These are phyloP conservation scores for Trichopoda pennipes DNA, from an alignment of 2,888 invertebrate genomes.

Conservation along the genomic window DNA sequence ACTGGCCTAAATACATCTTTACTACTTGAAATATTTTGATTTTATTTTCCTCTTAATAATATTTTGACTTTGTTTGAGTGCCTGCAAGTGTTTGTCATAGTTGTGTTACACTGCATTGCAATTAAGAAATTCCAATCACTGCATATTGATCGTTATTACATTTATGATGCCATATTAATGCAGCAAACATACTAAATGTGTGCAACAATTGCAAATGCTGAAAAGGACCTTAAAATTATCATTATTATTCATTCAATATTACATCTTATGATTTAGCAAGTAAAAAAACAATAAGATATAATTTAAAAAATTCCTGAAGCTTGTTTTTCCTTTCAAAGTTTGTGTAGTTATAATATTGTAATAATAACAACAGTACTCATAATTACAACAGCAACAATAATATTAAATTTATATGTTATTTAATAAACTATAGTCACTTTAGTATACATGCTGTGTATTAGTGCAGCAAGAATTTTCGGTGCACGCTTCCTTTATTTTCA, in stretches of 20 bases:
- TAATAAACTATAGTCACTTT: too few relatives aligned
- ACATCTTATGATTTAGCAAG: too few relatives aligned
- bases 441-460: too few relatives aligned
- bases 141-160: constrained; percentile 32
- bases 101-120: constrained; percentile 27
- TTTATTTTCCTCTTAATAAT: neutral
- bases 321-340: too few relatives aligned
- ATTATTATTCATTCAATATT: neutral
- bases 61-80: constrained; percentile 19
- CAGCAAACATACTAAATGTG: constrained; percentile 2
- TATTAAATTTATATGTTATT: too few relatives aligned
- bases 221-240: neutral
- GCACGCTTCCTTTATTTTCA: too few relatives aligned
- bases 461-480: too few relatives aligned
- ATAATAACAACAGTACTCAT: too few relatives aligned
- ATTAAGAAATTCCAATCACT: constrained; percentile 35
- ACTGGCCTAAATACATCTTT: neutral
- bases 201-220: neutral
- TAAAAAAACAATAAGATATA: too few relatives aligned
- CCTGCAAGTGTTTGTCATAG: neutral
- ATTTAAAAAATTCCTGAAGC: too few relatives aligned
- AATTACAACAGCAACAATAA: too few relatives aligned
- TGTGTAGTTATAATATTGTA: too few relatives aligned
- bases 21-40: neutral
- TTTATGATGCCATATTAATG: constrained; percentile 23